Percentiles rank a stretch among this genome's conserved stretches.
Conservation (phyloP, 1,140 invertebrate species). For the Marisa cornuarietis region DNA sequence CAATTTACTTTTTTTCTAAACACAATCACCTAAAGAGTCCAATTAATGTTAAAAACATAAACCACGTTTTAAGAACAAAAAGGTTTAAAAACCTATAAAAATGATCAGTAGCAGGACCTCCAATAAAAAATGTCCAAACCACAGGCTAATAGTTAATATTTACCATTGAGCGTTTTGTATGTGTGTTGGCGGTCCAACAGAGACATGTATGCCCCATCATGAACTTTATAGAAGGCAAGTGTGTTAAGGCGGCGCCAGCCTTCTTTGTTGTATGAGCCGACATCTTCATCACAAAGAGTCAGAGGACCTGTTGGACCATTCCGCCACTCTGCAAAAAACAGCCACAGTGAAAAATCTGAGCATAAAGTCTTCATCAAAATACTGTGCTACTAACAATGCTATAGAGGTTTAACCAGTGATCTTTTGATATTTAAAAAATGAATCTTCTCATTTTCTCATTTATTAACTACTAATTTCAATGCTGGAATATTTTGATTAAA, state of each 20-base stretch:
- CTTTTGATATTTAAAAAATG: too few species aligned
- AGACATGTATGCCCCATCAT: constrained; percentile 92
- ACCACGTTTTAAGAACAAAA: too few species aligned
- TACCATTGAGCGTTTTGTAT: constrained; percentile 57
- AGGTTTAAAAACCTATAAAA: too few species aligned
- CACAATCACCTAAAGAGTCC: too few species aligned
- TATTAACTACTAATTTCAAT: too few species aligned
- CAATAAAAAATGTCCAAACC: too few species aligned
- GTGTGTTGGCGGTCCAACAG: constrained; percentile 90
- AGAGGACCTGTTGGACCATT: constrained; percentile 84
- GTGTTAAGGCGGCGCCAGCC: constrained; percentile 99
- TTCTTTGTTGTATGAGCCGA: constrained; percentile 88
- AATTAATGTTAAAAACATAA: too few species aligned
- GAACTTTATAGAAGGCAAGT: constrained; percentile 95
- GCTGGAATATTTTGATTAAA: too few species aligned
- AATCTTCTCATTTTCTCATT: too few species aligned
- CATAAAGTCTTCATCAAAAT: not conserved
- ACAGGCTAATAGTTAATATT: constrained; percentile 1
- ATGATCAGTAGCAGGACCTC: too few species aligned
- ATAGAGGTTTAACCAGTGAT: too few species aligned
- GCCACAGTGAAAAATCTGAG: not conserved
- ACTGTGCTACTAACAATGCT: not conserved
- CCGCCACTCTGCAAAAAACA: constrained; percentile 57
- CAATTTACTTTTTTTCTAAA: too few species aligned
- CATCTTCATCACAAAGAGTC: constrained; percentile 96